These are phyloP conservation scores for Xylocopa sonorina DNA, from an alignment of 1,140 invertebrate genomes.

Conservation along the genomic window DNA sequence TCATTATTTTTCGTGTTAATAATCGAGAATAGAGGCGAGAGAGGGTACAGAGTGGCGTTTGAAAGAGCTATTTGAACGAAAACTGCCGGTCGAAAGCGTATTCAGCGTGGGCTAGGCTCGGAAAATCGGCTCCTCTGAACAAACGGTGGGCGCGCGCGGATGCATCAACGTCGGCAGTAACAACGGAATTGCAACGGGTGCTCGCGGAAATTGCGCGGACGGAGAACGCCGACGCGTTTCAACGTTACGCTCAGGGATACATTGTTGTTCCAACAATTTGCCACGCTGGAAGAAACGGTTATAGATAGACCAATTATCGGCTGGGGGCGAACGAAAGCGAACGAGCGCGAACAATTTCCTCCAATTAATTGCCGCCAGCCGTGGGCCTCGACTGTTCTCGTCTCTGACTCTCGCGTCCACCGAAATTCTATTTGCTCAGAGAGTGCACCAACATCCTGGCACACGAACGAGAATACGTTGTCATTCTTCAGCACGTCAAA, in stretches of 20 bases:
- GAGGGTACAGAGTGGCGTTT: too few species aligned
- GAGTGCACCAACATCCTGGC: too few species aligned
- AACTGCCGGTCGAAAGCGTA: not conserved
- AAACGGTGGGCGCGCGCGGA: constrained; percentile 21
- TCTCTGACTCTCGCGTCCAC: not conserved
- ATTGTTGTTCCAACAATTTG: constrained; percentile 51
- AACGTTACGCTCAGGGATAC: constrained; percentile 31
- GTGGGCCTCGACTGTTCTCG: not conserved
- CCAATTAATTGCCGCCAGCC: constrained; percentile 14
- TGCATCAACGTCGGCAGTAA: constrained; percentile 61
- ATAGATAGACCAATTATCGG: constrained; percentile 38
- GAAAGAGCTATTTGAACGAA: not conserved
- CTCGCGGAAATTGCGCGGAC: constrained; percentile 55
- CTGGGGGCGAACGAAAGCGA: constrained; percentile 21
- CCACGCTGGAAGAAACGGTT: constrained; percentile 46
- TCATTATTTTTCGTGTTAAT: too few species aligned
- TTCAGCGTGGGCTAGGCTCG: not conserved
- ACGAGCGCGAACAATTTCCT: not conserved
- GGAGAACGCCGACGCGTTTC: constrained; percentile 21
- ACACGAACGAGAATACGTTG: too few species aligned
- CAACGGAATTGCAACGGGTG: constrained; percentile 42
- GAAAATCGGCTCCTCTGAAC: constrained; percentile 28
- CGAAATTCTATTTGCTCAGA: too few species aligned
- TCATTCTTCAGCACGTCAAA: too few species aligned
- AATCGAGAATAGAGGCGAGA: too few species aligned